Evolutionary conservation across 2,113 vertebrate genomes (phyloP).

Genomic region (Catharus fuscescens): DNA sequence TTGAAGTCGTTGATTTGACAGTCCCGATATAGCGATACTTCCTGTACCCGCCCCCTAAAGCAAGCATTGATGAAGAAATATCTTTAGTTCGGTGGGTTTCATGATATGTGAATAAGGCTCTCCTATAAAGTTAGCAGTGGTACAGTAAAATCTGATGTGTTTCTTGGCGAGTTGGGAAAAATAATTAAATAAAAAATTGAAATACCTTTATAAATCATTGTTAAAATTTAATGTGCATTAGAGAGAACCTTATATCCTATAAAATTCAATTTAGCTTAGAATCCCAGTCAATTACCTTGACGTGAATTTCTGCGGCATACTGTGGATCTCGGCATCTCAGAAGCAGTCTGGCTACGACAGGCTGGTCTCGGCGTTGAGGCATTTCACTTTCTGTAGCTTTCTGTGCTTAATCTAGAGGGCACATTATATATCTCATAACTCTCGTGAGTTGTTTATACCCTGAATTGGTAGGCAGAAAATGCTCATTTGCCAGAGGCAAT

Average conservation of each 20-base stretch:
- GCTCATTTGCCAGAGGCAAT: background rate
- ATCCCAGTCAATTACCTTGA: background rate
- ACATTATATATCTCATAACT: background rate
- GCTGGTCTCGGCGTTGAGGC: background rate
- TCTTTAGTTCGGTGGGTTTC: constrained; percentile 4
- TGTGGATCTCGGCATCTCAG: background rate
- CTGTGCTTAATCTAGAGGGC: background rate
- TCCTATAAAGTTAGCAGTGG: constrained; percentile 30
- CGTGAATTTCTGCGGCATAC: background rate
- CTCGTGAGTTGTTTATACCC: background rate
- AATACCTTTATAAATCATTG: constrained; percentile 10
- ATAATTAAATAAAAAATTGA: background rate
- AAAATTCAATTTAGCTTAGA: constrained; percentile 43
- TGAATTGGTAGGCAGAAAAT: background rate
- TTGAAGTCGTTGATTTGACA: constrained; percentile 45
- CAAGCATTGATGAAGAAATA: constrained; percentile 11
- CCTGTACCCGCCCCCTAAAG: constrained; percentile 48
- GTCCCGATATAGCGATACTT: constrained; percentile 19
- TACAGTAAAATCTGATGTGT: constrained; percentile 33
- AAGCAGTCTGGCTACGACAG: background rate
- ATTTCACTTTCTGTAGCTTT: background rate
- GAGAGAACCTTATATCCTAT: constrained; percentile 18
- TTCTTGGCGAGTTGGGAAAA: background rate
- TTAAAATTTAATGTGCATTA: constrained; percentile 12
- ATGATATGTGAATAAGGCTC: background rate